phyloP scores from a whole-genome alignment of 30 jellyfish, hydroid and myxozoan genomes.

The Rhopilema esculentum region DNA sequence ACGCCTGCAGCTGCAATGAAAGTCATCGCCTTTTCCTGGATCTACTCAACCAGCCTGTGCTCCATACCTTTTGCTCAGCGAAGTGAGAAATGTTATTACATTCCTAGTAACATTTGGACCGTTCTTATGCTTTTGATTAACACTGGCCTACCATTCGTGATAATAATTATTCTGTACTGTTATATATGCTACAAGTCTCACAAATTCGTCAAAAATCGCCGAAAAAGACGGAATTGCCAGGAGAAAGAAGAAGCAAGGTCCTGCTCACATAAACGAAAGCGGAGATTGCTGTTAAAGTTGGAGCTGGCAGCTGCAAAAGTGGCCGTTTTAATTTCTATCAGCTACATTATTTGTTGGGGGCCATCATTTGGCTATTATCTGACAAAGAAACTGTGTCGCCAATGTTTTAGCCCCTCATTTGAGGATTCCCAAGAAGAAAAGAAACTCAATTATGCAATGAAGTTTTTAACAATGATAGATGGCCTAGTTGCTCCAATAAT shows the following conservation, averaged over 20 bases:
- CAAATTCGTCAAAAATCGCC: constrained; percentile 1
- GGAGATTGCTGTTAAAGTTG: neutral
- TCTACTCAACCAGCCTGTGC: constrained; percentile 74
- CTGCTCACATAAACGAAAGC: neutral
- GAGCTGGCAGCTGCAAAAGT: constrained; percentile 66
- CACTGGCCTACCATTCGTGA: constrained; percentile 77
- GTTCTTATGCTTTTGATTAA: constrained; percentile 74
- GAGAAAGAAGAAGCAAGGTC: neutral
- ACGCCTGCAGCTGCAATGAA: constrained; percentile 36
- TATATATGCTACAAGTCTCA: constrained; percentile 31
- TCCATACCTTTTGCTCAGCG: constrained; percentile 66
- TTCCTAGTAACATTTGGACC: constrained; percentile 80
- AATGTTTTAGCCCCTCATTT: constrained; percentile 69
- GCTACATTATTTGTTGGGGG: constrained; percentile 93
- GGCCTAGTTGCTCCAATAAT: constrained; percentile 93
- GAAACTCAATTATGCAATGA: constrained; percentile 69
- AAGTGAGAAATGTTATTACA: constrained; percentile 50
- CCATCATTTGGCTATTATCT: constrained; percentile 88
- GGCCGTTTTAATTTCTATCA: constrained; percentile 61
- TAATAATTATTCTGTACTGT: constrained; percentile 39
- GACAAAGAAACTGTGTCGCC: constrained; percentile 46
- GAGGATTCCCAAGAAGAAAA: constrained; percentile 62
- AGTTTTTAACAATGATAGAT: constrained; percentile 83
- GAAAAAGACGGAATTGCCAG: constrained; percentile 1
- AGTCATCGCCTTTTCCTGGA: constrained; percentile 63